Evolutionary conservation across 2,888 invertebrate genomes (phyloP), one percentile per base, ranked within the genome.

Genomic region (Orthosia cruda): DNA sequence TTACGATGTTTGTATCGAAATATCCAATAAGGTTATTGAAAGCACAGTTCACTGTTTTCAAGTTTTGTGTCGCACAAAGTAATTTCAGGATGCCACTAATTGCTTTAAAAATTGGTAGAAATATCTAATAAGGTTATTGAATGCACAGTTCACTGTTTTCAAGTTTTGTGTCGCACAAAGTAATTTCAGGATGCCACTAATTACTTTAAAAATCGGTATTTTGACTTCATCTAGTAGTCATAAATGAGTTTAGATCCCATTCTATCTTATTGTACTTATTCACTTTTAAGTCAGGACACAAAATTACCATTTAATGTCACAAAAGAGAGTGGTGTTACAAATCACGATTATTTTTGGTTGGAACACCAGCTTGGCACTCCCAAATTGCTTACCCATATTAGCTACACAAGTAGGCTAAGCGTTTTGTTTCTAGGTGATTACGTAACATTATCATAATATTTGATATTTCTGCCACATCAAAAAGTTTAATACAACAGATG

Each of bases 301-400:
- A 59, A 71, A 75, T 52, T 15, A 18, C 49, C 26, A 57, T 57
- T 50, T 67, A 49, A 58, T 75, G 67, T 58, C 23, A 12, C 23
- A n/a, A n/a, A 59, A 47, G 55, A 26, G n/a, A 62, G 54, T 63
- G 52, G 50, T 58, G n/a, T 71, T 64, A 59, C 55, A 80, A 81
- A 62, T 65, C 61, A 52, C 18, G 26, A 68, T 64, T 32, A 65
- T 76, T 49, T 76, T 80, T 62, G 45, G 61, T 26, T 13, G 55
- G 16, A 59, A 80, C 40, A 57, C n/a, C 26, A 23, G 40, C 63
- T 55, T 57, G 64, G 59, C 52, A 69, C 54, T 76, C 16, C 54
- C 54, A 57, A 81, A 80, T 81, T 65, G 71, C 67, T 57, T 68
- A 55, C 47, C 67, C 67, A 75, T 81, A 54, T 81, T n/a, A n/a